These are phyloP conservation scores for Notospermus geniculatus DNA, from an alignment of 1,140 invertebrate genomes.

Conservation along the genomic window DNA sequence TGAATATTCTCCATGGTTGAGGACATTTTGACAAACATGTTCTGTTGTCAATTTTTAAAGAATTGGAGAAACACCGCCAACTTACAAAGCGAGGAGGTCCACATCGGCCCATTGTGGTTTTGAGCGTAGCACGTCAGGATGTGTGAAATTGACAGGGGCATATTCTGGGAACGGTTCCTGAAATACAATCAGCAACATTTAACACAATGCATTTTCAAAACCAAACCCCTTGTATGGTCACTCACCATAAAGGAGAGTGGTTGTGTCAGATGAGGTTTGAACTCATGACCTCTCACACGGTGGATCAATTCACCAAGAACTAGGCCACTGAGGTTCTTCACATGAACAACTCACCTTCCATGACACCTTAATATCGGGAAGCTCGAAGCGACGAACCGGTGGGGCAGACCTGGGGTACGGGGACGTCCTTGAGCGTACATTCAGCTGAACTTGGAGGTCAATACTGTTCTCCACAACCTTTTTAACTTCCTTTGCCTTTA, in stretches of 20 bases:
- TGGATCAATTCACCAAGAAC: no score
- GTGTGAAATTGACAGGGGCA: constrained; percentile 29
- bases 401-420: constrained; percentile 28
- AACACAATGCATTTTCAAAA: no score
- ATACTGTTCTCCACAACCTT: constrained; percentile 26
- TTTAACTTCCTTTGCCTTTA: constrained; percentile 18
- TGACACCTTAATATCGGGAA: constrained; percentile 74
- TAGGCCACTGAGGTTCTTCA: no score
- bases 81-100: constrained; percentile 37
- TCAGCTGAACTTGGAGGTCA: constrained; percentile 24
- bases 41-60: no score
- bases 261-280: no score
- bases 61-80: neutral
- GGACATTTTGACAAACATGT: no score
- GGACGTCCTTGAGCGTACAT: constrained; percentile 33
- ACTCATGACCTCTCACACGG: no score
- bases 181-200: neutral
- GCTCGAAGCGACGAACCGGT: constrained; percentile 40
- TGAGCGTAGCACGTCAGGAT: constrained; percentile 22
- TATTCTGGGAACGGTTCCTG: constrained; percentile 33
- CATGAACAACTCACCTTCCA: constrained; percentile 66
- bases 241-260: no score
- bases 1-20: no score
- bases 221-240: no score
- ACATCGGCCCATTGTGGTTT: constrained; percentile 33